Evolutionary conservation across 2,888 invertebrate genomes (phyloP), one percentile per base, ranked within the genome.

Genomic region (Cephus runcator): DNA sequence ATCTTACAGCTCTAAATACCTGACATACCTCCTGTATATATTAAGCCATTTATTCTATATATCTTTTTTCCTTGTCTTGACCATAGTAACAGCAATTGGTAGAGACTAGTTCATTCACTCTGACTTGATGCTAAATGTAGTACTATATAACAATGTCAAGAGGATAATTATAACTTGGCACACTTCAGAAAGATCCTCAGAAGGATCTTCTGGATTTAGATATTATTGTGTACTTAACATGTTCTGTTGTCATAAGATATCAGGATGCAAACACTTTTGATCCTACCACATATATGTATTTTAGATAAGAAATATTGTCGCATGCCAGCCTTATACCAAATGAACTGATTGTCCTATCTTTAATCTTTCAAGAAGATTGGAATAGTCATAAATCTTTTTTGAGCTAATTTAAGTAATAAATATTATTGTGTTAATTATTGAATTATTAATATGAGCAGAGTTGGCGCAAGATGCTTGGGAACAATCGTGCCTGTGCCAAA

Each of bases 401-500:
- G 56, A 56, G 56, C 23, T 56, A 56, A 56, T 9, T 23, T 9
- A 56, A 56, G 56, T 23, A 23, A 56, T 23, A 56, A 56, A 56
- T 56, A 56, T 23, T 56, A 6, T 56, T 56, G 6, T 23, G 15
- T 56, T 9, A 23, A 56, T 23, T 56, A 9, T 23, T 56, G 56
- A 56, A 56, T 23, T 23, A 56, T 56, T 23, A 56, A 56, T 56
- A 6, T 56, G 56, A 56, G 78, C 81, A 93, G 93, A 86, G 84
- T 92, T 73, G 87, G 90, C 34, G 88, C 90, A 86, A 92, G 95
- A 88, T 92, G 92, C 83, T 85, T 94, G 77, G 93, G 94, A 76
- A 95, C 95, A 78, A 93, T 97, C 73, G 94, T 97, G 23, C 94
- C 95, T 69, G 92, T 94, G 75, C 92, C 94, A 68, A 94, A 94